Conservation (phyloP, 2,113 vertebrate species). For the Excalfactoria chinensis region DNA sequence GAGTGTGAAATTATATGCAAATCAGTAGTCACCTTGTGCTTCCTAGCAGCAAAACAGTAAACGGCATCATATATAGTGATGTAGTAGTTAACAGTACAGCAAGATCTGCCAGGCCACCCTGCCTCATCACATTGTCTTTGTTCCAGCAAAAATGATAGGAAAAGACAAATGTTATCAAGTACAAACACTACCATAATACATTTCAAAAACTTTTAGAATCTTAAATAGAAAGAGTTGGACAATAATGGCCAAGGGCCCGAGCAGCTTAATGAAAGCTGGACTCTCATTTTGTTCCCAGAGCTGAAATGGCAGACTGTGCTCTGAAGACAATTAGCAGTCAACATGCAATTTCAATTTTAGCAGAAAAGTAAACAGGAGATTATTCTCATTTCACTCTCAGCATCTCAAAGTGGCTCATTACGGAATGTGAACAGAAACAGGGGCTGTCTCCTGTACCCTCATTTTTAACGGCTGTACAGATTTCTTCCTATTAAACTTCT, state of each 20-base stretch:
- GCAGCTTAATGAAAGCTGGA: background rate
- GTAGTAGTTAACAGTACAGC: slow-evolving; percentile 5
- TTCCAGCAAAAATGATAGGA: background rate
- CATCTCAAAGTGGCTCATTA: background rate
- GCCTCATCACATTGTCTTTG: background rate
- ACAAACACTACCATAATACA: background rate
- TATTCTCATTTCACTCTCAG: background rate
- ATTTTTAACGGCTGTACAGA: background rate
- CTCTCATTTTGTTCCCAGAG: slow-evolving; percentile 6
- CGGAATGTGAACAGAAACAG: background rate
- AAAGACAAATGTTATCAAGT: slow-evolving; percentile 1
- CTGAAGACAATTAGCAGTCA: background rate
- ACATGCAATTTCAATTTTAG: background rate
- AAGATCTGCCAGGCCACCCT: background rate
- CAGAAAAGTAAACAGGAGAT: slow-evolving; percentile 34
- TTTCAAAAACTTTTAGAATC: background rate
- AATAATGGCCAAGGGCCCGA: slow-evolving; percentile 58
- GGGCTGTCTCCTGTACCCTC: background rate
- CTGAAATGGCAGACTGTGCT: background rate
- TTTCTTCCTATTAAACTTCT: background rate
- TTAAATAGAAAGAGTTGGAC: slow-evolving; percentile 46
- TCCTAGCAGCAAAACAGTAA: background rate
- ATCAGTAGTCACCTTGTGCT: background rate
- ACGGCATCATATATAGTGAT: background rate
- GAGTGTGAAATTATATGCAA: background rate